These are phyloP conservation scores for Battus philenor DNA, from an alignment of 1,140 invertebrate genomes.

Conservation along the genomic window DNA sequence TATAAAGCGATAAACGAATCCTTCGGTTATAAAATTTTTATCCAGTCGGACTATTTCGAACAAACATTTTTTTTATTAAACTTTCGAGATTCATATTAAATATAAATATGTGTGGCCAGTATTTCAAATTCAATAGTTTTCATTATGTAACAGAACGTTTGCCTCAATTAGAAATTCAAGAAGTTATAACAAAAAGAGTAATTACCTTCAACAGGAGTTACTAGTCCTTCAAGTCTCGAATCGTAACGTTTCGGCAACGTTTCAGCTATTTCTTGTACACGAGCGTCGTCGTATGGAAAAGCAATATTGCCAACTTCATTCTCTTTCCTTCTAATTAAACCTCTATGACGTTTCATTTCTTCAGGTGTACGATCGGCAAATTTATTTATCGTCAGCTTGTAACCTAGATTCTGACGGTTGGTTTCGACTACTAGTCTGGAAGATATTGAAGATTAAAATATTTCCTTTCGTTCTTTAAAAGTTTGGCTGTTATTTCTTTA, in stretches of 20 bases:
- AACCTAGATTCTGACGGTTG: conserved; percentile 39
- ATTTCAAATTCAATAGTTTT: too few species aligned
- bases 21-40: too few species aligned
- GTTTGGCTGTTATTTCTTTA: background rate
- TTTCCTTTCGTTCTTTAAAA: background rate
- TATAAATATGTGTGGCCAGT: too few species aligned
- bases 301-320: conserved; percentile 76
- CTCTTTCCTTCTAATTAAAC: conserved; percentile 26
- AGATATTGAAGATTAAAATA: too few species aligned
- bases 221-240: conserved; percentile 90
- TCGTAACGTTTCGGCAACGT: conserved; percentile 86
- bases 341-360: conserved; percentile 41
- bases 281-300: conserved; percentile 79
- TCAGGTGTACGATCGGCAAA: conserved; percentile 48
- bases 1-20: too few species aligned
- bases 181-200: conserved; percentile 12
- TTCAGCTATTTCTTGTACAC: conserved; percentile 32
- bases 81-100: too few species aligned
- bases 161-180: too few species aligned
- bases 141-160: too few species aligned
- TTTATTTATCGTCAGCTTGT: conserved; percentile 45
- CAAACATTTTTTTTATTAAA: too few species aligned
- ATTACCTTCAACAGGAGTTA: conserved; percentile 92
- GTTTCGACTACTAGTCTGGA: conserved; percentile 28
- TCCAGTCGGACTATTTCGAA: too few species aligned